Conservation (phyloP, 2,113 vertebrate species). For the Genyomyrus donnyi region DNA sequence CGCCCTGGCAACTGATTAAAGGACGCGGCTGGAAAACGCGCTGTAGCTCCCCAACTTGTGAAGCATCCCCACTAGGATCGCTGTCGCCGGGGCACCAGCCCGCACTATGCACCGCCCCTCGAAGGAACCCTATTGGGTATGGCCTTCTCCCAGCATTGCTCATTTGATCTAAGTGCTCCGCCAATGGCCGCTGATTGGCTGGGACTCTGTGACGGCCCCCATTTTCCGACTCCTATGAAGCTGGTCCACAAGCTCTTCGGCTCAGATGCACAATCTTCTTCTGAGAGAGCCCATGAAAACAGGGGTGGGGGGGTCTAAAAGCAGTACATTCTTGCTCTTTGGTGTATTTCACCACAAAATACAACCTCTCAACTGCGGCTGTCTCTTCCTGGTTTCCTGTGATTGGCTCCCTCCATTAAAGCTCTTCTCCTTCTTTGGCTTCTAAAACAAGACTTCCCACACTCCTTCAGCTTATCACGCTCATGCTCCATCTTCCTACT, state of each 20-base stretch:
- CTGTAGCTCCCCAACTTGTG: background rate
- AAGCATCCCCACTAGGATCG: too few relatives aligned
- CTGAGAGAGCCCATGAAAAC: background rate
- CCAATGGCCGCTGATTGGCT: background rate
- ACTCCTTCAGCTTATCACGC: background rate
- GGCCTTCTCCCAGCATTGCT: background rate
- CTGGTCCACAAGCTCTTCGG: background rate
- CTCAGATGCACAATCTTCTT: background rate
- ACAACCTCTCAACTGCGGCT: background rate
- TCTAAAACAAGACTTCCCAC: background rate
- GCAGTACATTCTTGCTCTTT: background rate
- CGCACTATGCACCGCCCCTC: background rate
- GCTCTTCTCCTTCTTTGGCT: slow-evolving; percentile 21
- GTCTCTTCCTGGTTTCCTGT: background rate
- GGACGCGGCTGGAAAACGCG: background rate
- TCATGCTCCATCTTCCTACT: background rate
- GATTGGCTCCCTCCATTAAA: background rate
- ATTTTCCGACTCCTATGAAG: background rate
- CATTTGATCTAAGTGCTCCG: background rate
- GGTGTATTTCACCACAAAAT: slow-evolving; percentile 6
- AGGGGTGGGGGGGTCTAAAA: background rate
- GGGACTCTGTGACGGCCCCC: background rate
- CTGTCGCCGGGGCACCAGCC: background rate
- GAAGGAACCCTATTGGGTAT: background rate
- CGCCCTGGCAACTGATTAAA: background rate